Evolutionary conservation across 2,797 vertebrate species (phyloP).

Genomic region (Acipenser transmontanus): DNA sequence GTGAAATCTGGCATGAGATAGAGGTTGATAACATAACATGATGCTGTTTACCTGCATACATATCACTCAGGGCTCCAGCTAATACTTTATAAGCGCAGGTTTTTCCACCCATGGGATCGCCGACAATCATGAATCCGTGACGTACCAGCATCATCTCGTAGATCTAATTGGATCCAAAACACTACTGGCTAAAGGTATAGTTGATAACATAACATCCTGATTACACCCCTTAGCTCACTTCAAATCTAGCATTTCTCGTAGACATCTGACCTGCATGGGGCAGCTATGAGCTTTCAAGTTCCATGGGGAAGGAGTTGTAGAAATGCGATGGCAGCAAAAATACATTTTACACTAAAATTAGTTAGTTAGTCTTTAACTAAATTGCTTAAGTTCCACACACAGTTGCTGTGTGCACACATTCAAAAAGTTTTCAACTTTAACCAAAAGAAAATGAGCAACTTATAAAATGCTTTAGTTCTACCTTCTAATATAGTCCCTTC

Average conservation of each 20-base stretch:
- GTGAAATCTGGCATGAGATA: no score
- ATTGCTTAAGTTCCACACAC: no score
- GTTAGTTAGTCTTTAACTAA: no score
- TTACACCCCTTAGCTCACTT: not conserved
- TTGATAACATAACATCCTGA: not conserved
- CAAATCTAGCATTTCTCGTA: not conserved
- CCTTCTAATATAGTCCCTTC: no score
- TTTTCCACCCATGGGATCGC: conserved; percentile 82
- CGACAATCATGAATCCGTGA: conserved; percentile 92
- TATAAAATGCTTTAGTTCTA: no score
- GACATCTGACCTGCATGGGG: not conserved
- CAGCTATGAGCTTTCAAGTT: not conserved
- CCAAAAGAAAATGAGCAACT: no score
- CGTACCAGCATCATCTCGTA: conserved; percentile 95
- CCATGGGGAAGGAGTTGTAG: not conserved
- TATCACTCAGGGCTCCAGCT: conserved; percentile 70
- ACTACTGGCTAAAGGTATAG: not conserved
- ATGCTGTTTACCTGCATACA: conserved; percentile 55
- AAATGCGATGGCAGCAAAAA: no score
- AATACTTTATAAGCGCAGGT: conserved; percentile 82
- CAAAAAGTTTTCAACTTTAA: no score
- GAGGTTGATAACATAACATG: no score
- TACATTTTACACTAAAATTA: no score
- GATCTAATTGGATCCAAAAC: conserved; percentile 52
- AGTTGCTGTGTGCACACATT: no score